Conservation (phyloP, 2,888 invertebrate species). For the Drosophila barbarae region DNA sequence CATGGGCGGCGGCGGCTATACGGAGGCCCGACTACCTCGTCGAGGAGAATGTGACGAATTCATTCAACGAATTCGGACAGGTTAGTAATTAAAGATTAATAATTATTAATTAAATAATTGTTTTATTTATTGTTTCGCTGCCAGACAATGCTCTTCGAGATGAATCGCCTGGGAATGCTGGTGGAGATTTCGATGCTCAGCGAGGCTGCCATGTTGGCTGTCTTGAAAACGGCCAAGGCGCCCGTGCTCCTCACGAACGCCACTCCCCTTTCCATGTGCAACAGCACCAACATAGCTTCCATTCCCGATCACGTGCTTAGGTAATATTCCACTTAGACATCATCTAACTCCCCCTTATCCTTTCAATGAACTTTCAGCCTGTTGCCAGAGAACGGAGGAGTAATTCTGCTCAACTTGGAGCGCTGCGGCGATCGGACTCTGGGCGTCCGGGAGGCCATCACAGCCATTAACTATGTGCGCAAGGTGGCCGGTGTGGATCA, state of each 20-base stretch:
- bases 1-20: constrained; percentile 81
- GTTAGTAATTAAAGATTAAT: constrained; percentile 50
- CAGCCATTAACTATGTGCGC: constrained; percentile 85
- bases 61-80: constrained; percentile 80
- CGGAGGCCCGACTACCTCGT: constrained; percentile 75
- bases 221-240: constrained; percentile 82
- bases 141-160: constrained; percentile 83
- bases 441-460: constrained; percentile 79
- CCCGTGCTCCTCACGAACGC: constrained; percentile 86
- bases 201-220: constrained; percentile 83
- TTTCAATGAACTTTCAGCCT: constrained; percentile 31
- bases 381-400: constrained; percentile 82
- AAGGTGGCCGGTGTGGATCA: constrained; percentile 84
- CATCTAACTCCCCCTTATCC: too few species aligned
- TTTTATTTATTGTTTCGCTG: background rate
- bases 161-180: constrained; percentile 86
- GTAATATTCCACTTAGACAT: constrained; percentile 46
- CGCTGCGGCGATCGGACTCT: constrained; percentile 78
- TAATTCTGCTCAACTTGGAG: constrained; percentile 84
- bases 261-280: constrained; percentile 83
- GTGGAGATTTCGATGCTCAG: constrained; percentile 85
- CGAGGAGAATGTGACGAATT: constrained; percentile 78
- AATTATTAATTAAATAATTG: background rate
- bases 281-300: constrained; percentile 85
- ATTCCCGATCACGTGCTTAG: constrained; percentile 91